Evolutionary conservation across 2,888 invertebrate species (phyloP).

Genomic region (Dastarcus helophoroides): DNA sequence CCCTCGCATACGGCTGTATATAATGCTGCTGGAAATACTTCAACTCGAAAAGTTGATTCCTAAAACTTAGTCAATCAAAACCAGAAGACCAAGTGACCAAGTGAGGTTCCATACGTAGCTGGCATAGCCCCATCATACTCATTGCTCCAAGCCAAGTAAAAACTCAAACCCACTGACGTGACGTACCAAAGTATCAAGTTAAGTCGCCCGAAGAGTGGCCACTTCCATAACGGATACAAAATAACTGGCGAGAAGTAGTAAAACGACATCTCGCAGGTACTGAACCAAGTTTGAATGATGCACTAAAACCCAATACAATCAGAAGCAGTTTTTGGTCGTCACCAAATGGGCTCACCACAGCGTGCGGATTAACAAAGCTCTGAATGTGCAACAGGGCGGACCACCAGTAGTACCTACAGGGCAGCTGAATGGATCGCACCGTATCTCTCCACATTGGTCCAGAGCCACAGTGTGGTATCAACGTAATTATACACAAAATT

Average conservation of each 20-base stretch:
- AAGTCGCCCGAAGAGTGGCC: slow-evolving; percentile 15
- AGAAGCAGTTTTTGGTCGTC: neutral
- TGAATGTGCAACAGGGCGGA: slow-evolving; percentile 32
- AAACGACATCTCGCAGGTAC: slow-evolving; percentile 15
- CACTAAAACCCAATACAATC: slow-evolving; percentile 19
- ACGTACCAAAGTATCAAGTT: neutral
- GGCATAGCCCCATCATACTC: neutral
- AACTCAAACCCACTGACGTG: neutral
- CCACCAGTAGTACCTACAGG: slow-evolving; percentile 35
- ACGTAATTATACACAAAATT: slow-evolving; percentile 33
- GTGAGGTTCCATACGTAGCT: too few relatives aligned
- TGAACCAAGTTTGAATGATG: slow-evolving; percentile 15
- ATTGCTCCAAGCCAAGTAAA: slow-evolving; percentile 2
- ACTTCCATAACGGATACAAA: slow-evolving; percentile 13
- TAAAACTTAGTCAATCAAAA: too few relatives aligned
- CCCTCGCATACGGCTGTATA: neutral
- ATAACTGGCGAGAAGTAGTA: slow-evolving; percentile 15
- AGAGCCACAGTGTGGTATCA: slow-evolving; percentile 35
- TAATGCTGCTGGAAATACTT: slow-evolving; percentile 1
- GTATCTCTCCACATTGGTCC: slow-evolving; percentile 37
- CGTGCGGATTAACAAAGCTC: slow-evolving; percentile 24
- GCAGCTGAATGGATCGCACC: slow-evolving; percentile 9
- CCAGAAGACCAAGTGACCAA: too few relatives aligned
- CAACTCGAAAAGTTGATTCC: too few relatives aligned
- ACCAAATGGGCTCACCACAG: slow-evolving; percentile 18